Evolutionary conservation across 2,797 vertebrate genomes (phyloP), one percentile per base, ranked within the genome.

Genomic region (Enteromius treurensis): DNA sequence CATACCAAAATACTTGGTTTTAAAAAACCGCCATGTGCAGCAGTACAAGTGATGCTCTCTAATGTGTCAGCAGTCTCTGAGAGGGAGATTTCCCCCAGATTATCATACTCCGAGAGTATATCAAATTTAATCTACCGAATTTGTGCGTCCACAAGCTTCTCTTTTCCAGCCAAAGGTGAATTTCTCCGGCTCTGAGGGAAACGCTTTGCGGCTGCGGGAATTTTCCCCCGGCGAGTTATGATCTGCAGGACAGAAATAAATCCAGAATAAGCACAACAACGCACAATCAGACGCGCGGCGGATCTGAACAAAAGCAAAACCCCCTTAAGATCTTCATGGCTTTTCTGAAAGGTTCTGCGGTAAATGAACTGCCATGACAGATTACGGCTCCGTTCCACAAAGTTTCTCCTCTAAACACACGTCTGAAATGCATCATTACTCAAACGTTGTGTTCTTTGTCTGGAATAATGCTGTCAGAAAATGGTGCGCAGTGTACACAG

Each of bases 351-450:
- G 65, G 76, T 51, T 51, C 82, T 84, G 87, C 86, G 90, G 91
- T 91, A 90, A 92, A 92, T 90, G 92, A 89, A 90, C 91, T 94
- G 92, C 91, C 91, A 89, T 83, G 89, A 88, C 77, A 82, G 89
- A 93, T 94, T 93, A 93, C 84, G 19, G 21, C 82, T 90, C 86
- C 29, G 77, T 87, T 91, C 84, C 89, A 87, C 89, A 88, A 90
- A 88, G 88, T 89, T 91, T 92, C 87, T 89, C 81, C 89, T 91
- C 91, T 89, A 81, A 85, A 74, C 88, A 87, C n/a, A 79, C 75
- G 23, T 86, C 58, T 87, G 85, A 86, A 86, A 84, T 78, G 84
- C 83, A 83, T 78, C 81, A 88, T 87, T 83, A 81, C 67, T 77
- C 80, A 83, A 76, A 85, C 47, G 15, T 62, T 75, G 79, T 86